Evolutionary conservation across 2,888 invertebrate species (phyloP), one percentile per base, ranked within the genome.

Genomic region (Sesamia inferens): DNA sequence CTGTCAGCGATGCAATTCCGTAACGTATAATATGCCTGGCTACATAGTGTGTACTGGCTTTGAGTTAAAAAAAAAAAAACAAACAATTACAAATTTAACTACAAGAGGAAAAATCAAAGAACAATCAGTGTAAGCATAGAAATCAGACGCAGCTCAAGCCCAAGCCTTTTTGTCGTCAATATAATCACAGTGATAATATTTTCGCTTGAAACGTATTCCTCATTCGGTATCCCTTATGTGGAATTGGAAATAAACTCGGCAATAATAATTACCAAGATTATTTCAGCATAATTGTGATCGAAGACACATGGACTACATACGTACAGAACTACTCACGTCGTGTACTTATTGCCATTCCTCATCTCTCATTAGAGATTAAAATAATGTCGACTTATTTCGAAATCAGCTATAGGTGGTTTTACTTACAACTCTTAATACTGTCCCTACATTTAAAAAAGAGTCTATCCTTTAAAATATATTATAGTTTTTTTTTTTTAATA

Each of bases 301-400:
- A 31, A 55, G 8, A 24, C 31, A 67, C 55, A 19, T 6, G 8
- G 8, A 55, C 58, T 57, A 55, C 22, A 54, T 5, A 44, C 39
- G 3, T 5, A 31, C 31, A 31, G 31, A 31, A 31, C 31, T 1
- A 31, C 47, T 62, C 76, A 76, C 71, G 81, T 68, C 47, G 7
- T 16, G 10, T 22, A 47, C 5, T 68, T 64, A 76, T 72, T 59
- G 57, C 47, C 31, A 13, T 16, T 54, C 13, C 66, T 61, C 69
- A 42, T 61, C 22, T 47, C 31, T 80, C 64, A 72, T 83, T 55
- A 65, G 69, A 22, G 24, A 22, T 66, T 58, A 55, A 48, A 51
- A 14, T 65, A 31, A 47, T 24, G 16, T 2, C 2, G 44, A 19
- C n/a, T 3, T 75, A 0, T 31, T 11, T 55, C 51, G 22, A 69